Evolutionary conservation across 2,888 invertebrate genomes (phyloP).

Genomic region (Watsonalla cultraria): DNA sequence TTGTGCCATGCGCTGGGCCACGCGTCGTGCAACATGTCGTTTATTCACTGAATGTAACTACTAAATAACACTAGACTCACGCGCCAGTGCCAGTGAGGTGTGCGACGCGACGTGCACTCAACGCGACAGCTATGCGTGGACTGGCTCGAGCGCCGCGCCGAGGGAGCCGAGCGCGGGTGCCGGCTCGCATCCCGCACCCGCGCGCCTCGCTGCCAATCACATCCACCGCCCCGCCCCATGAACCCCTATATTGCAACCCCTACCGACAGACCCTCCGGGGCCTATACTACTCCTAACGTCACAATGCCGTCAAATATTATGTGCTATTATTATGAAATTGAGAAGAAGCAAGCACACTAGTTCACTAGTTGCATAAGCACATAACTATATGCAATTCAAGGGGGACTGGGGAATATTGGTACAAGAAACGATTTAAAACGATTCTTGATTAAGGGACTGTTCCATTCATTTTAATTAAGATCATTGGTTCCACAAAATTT

Average conservation of each 20-base stretch:
- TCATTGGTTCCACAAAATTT: no score
- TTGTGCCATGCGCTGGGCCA: conserved; percentile 51
- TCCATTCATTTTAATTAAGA: no score
- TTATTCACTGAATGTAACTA: conserved; percentile 6
- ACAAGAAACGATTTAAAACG: no score
- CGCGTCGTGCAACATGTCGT: conserved; percentile 61
- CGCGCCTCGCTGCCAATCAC: no score
- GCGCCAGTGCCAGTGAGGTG: conserved; percentile 4
- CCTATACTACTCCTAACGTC: conserved; percentile 4
- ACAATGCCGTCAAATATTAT: background rate
- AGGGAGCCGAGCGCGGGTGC: conserved; percentile 21
- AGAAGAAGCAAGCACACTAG: no score
- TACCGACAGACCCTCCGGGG: conserved; percentile 8
- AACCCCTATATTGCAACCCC: conserved; percentile 10
- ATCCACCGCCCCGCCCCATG: no score
- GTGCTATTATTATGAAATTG: no score
- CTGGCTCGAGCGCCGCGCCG: conserved; percentile 9
- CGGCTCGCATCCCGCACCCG: conserved; percentile 20
- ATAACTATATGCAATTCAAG: no score
- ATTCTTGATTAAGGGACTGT: no score
- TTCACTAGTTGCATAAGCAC: no score
- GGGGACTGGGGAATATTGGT: no score
- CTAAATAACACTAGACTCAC: background rate
- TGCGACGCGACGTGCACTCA: conserved; percentile 26
- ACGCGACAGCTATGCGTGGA: conserved; percentile 10